phyloP scores from a whole-genome alignment of 1,140 invertebrate genomes.

The Ephestia elutella region DNA sequence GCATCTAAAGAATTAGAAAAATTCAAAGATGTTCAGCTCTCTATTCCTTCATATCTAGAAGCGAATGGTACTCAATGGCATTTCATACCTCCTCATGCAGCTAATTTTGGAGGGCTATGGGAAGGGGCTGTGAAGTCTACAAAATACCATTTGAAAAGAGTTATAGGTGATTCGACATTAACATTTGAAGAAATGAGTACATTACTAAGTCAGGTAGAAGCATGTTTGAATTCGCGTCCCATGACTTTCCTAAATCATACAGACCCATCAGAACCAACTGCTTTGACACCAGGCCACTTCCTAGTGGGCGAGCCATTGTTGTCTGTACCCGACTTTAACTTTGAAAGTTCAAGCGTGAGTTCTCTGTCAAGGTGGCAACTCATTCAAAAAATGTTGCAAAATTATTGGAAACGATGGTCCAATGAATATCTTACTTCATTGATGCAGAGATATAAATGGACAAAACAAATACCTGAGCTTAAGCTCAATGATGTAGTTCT shows the following conservation, averaged over 20 bases:
- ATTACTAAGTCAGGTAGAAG: slow-evolving; percentile 28
- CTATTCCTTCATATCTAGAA: neutral
- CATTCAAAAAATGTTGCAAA: neutral
- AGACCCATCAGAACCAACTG: slow-evolving; percentile 17
- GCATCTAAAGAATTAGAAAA: neutral
- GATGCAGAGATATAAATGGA: neutral
- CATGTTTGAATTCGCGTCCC: slow-evolving; percentile 27
- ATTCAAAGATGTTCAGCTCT: neutral
- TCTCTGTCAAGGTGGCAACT: neutral
- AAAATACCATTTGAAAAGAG: slow-evolving; percentile 21
- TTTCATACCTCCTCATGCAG: too few relatives aligned
- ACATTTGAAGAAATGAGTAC: slow-evolving; percentile 38
- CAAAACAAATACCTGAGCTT: neutral
- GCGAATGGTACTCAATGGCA: neutral
- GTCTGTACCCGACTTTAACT: neutral
- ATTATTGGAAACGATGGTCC: neutral
- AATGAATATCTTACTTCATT: neutral
- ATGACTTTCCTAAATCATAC: slow-evolving; percentile 12
- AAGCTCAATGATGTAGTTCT: neutral
- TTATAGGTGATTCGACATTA: slow-evolving; percentile 6
- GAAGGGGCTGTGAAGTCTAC: slow-evolving; percentile 12
- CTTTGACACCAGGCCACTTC: slow-evolving; percentile 33
- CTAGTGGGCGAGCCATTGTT: slow-evolving; percentile 14
- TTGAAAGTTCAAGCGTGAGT: neutral
- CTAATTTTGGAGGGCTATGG: slow-evolving; percentile 13